A percentile compares a stretch with the other conserved stretches of the same genome.
These are phyloP conservation scores for Pseudopleuronectes americanus DNA, from an alignment of 2,797 vertebrate species.

Conservation along the genomic window DNA sequence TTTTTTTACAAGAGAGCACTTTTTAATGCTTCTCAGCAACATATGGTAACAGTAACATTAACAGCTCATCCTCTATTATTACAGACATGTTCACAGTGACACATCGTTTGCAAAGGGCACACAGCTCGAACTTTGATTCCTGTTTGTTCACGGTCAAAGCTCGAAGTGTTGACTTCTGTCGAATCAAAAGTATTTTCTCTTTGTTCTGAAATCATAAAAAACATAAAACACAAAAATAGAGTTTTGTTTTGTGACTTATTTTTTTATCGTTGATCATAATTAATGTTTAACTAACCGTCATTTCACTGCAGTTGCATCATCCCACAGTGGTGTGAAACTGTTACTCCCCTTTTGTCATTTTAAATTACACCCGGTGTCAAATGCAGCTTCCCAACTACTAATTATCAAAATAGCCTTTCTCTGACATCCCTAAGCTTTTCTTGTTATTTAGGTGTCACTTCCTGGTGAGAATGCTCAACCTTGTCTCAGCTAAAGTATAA, in stretches of 20 bases:
- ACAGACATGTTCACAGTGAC: constrained; percentile 15
- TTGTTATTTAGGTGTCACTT: not conserved
- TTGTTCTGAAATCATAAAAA: constrained; percentile 15
- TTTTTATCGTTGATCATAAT: constrained; percentile 6
- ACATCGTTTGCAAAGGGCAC: constrained; percentile 1
- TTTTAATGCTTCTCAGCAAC: constrained; percentile 15
- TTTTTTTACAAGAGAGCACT: not conserved
- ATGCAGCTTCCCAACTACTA: not conserved
- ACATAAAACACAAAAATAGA: not conserved
- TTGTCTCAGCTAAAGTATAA: constrained; percentile 3
- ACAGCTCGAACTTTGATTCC: not conserved
- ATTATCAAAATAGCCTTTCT: not conserved
- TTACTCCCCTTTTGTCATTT: not conserved
- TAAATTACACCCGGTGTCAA: not conserved
- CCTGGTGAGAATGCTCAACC: not conserved
- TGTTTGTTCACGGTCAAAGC: constrained; percentile 1
- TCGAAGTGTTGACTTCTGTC: constrained; percentile 32
- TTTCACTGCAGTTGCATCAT: constrained; percentile 12
- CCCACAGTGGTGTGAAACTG: not conserved
- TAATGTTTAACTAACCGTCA: constrained; percentile 11
- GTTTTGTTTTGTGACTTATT: constrained; percentile 17
- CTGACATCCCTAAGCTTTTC: not conserved
- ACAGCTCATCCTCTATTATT: not conserved
- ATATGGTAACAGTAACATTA: constrained; percentile 15
- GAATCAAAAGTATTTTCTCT: constrained; percentile 5